Base-by-base conservation (phyloP, 2,888 invertebrate genomes). In the Oligia strigilis region DNA sequence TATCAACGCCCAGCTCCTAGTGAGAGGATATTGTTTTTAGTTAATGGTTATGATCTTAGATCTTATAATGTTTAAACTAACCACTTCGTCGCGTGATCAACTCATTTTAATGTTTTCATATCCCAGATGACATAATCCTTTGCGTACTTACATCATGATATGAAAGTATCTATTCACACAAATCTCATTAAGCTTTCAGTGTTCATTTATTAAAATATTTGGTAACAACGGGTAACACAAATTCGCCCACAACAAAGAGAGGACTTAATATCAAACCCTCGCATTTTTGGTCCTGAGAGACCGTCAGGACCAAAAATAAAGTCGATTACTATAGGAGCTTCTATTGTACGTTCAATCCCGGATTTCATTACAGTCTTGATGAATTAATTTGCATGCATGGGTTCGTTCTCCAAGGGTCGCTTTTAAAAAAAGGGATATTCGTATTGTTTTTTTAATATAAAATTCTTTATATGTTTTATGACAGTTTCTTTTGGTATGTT, bases 321-420 rank as follows among this genome's bases (percentile, higher is more conserved):
- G 69, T 69, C 77, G 43, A 82, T 81, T 82, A 81, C n/a, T 65
- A 58, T 70, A n/a, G 49, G n/a, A 69, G 14, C 17, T 11, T 43
- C 62, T 40, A 77, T 81, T 77, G 62, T 82, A 43, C 49, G 19
- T 49, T n/a, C 49, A 17, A 36, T 77, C 64, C 43, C 36, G 14
- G 64, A 43, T 65, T 65, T 77, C 58, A 82, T 70, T 49, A 70
- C 19, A 49, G 62, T 36, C 83, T 23, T 77, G 62, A 83, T 83
- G 64, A 70, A 77, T 83, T 49, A n/a, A 81, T 81, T 81, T 83
- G 58, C 77, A 82, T 81, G 55, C 36, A 77, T 82, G 49, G 69
- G 43, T 49, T 55, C 40, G 0, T 13, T 46, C 52, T 43, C 69
- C 8, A 43, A 43, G 23, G 69, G 23, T 4, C 23, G 19, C 9